Base-by-base conservation (phyloP, 1,140 invertebrate genomes). In the Diachasmimorpha longicaudata region DNA sequence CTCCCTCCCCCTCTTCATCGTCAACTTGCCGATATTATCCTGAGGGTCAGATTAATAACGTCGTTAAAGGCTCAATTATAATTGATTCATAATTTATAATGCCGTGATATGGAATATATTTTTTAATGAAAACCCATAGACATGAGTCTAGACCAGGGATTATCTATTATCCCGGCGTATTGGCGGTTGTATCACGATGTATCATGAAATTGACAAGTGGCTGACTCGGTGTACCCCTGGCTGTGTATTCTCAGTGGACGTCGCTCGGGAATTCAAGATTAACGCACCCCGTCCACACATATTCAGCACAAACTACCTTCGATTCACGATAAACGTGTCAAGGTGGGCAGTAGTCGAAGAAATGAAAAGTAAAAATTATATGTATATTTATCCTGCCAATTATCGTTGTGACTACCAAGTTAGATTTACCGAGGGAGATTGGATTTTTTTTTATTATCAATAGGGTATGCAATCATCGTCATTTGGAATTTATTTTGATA, bases 341-440 rank as follows among this genome's bases (percentile, higher is more conserved):
- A 72, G 58, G 58, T 63, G 58, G 71, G 71, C 31, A 72, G 36
- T 55, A 58, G 55, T 58, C 31, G 44, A 72, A 55, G 31, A 72
- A 42, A 72, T 63, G 16, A 16, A 63, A 25, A 63, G 9, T n/a
- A 25, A 63, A 23, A 63, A 63, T 19, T 6, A 13, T 6, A 13
- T 10, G 19, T 74, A 73, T 67, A 77, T 77, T 77, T 77, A 77
- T 77, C 75, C 75, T 72, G 63, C 75, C 75, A 77, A 77, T 77
- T 77, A 77, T 77, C 75, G 75, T 77, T 36, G 52, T 72, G 71
- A 48, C 37, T 72, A 55, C 48, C 71, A 72, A 13, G 14, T 58
- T 21, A 72, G 71, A 72, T 72, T 52, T 72, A 37, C 48, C 4
- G 37, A 58, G 9, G 16, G 9, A 58, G 52, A 72, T 72, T 52